A percentile compares a stretch with the other conserved stretches of the same genome.
Evolutionary conservation across 2,113 vertebrate genomes (phyloP).

Genomic region (Acinonyx jubatus): DNA sequence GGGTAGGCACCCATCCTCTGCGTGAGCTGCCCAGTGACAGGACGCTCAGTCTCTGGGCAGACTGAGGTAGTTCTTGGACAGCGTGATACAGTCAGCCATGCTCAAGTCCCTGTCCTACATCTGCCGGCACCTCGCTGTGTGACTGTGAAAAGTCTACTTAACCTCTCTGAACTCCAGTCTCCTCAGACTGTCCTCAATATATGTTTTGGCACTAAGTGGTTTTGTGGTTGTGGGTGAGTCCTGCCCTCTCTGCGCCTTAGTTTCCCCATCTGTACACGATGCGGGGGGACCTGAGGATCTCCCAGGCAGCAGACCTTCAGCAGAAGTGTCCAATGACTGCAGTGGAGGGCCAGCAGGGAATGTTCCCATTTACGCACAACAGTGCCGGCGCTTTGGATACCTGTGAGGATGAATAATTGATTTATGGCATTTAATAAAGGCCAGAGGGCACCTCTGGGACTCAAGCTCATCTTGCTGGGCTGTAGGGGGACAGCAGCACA

Average conservation of each 20-base stretch:
- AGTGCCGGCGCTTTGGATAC: neutral
- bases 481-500: neutral
- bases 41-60: neutral
- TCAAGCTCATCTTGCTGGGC: neutral
- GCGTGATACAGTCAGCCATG: neutral
- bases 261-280: neutral
- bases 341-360: neutral
- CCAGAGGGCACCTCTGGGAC: conserved; percentile 7
- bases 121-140: neutral
- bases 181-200: neutral
- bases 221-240: neutral
- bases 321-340: neutral
- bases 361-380: neutral
- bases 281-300: neutral
- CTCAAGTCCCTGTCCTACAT: neutral
- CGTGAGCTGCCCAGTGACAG: neutral
- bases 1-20: neutral
- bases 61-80: neutral
- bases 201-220: neutral
- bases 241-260: neutral
- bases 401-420: conserved; percentile 10
- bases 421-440: conserved; percentile 54
- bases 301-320: neutral
- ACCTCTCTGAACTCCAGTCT: neutral
- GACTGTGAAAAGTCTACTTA: neutral